A percentile compares a stretch with the other conserved stretches of the same genome.
These are phyloP conservation scores for Cataglyphis livida DNA, from an alignment of 2,888 invertebrate genomes.

Conservation along the genomic window DNA sequence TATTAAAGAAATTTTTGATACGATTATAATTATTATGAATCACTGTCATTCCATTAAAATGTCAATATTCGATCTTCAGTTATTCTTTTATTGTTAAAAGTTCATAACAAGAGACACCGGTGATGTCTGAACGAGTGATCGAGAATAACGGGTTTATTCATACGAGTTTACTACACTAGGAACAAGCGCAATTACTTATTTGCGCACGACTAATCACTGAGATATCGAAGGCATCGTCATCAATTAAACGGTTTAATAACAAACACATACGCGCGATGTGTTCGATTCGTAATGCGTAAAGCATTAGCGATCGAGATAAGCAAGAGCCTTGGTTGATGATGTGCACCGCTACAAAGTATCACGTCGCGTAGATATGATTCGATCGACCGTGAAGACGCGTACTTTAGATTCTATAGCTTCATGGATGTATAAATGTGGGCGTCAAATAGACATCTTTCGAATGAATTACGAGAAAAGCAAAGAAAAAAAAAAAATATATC, in stretches of 20 bases:
- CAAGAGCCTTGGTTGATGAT: background rate
- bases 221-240: constrained; percentile 20
- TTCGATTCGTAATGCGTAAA: constrained; percentile 15
- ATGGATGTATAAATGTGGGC: constrained; percentile 7
- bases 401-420: constrained; percentile 10
- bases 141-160: constrained; percentile 56
- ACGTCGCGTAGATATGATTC: constrained; percentile 28
- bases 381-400: constrained; percentile 30
- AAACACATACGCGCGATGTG: constrained; percentile 2
- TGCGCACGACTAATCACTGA: constrained; percentile 29
- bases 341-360: constrained; percentile 21
- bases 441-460: constrained; percentile 16
- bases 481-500: constrained; percentile 31
- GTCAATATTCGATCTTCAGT: background rate
- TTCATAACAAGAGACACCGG: background rate
- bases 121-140: background rate
- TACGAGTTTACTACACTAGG: constrained; percentile 30
- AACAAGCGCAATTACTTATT: constrained; percentile 40
- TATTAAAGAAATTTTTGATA: background rate
- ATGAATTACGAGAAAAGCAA: constrained; percentile 22
- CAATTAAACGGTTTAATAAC: constrained; percentile 7
- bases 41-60: background rate
- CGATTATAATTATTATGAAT: background rate
- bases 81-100: background rate
- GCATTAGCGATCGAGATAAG: constrained; percentile 22